Base-by-base conservation (phyloP, 1,140 invertebrate genomes). In the Trigoniulus corallinus region DNA sequence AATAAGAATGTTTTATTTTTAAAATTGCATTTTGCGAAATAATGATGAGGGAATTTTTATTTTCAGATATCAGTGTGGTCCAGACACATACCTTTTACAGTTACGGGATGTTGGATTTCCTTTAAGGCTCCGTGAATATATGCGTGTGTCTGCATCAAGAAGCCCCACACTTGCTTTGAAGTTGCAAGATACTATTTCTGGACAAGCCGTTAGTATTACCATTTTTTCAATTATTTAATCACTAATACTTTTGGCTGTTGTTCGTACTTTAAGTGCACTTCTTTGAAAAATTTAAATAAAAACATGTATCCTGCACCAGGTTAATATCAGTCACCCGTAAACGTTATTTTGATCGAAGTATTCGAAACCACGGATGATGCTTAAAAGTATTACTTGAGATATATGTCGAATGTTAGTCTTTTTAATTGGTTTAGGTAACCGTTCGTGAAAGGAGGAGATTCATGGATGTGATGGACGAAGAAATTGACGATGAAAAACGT, bases 401-500 rank as follows among this genome's bases (percentile, higher is more conserved):
- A 39, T 39, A 39, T 39, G 21, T 44, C 4, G 21, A 7, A 7
- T 7, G 42, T 24, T 4, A 44, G 21, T 21, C 12, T 21, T 24
- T 21, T 10, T 44, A 20, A 54, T 51, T 40, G 27, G 29, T 58
- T 42, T 47, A 87, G 82, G 78, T 84, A 0, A 86, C 88, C 3
- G 87, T 94, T 56, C 74, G 84, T 23, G 89, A 94, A 68, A 71
- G 89, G 51, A 77, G 89, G 52, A 78, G 87, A 43, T 93, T 94
- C 63, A 89, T 84, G 4, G 89, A 94, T 60, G 78, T 94, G 1
- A 92, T 93, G 88, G 89, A 94, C 63, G 89, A 94, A 64, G 88
- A 94, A 69, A 91, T 93, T 50, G 85, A 91, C 56, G 88, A 92
- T 63, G 88, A 92, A 64, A 73, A 82, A 20, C 81, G 78, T 58